phyloP scores from a whole-genome alignment of 2,888 invertebrate genomes.

The Isoperla grammatica region DNA sequence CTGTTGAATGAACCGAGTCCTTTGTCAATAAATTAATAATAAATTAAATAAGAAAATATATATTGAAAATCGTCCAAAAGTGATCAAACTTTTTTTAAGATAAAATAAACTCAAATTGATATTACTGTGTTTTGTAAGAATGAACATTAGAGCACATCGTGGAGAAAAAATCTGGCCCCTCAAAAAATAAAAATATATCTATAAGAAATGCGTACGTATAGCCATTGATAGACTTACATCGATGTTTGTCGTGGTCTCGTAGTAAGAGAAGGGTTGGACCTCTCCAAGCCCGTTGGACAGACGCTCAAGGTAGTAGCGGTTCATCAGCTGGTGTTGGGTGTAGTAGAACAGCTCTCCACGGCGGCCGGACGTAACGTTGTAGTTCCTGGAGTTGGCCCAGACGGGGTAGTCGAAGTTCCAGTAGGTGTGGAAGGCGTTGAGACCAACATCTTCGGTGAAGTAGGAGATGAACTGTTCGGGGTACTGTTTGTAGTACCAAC shows the following conservation, averaged over 20 bases:
- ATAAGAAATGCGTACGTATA: not conserved
- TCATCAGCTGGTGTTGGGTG: conserved; percentile 34
- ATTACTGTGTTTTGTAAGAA: no score
- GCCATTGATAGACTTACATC: not conserved
- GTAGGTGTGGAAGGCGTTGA: conserved; percentile 55
- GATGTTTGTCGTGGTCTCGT: not conserved
- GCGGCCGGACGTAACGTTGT: conserved; percentile 50
- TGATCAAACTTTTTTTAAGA: no score
- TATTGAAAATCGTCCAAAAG: no score
- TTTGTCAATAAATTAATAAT: not conserved
- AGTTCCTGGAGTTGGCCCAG: conserved; percentile 55
- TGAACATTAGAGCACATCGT: no score
- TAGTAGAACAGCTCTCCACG: conserved; percentile 53
- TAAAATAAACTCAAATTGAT: no score
- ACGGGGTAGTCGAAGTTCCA: conserved; percentile 57
- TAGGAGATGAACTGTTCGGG: conserved; percentile 57
- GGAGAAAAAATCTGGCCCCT: not conserved
- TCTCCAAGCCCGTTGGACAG: conserved; percentile 63
- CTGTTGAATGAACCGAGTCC: no score
- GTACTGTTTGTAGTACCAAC: conserved; percentile 48
- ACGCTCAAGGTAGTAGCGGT: conserved; percentile 64
- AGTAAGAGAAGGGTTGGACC: conserved; percentile 42
- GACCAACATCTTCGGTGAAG: conserved; percentile 65
- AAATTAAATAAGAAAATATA: not conserved
- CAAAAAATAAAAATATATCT: not conserved